Evolutionary conservation across 2,888 invertebrate species (phyloP), one percentile per base, ranked within the genome.

Genomic region (Nemurella pictetii): DNA sequence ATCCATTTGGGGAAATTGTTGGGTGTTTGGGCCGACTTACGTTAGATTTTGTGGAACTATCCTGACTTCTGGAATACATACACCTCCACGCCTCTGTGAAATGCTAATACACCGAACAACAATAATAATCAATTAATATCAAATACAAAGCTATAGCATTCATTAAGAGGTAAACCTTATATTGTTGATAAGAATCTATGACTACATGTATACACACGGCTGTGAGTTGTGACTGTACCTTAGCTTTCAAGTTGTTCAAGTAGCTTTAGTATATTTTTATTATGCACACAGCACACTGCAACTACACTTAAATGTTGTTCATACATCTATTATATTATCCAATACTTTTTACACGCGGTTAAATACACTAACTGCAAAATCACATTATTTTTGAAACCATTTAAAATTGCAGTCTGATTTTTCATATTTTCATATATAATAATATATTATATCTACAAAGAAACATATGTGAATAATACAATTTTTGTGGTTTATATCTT

Each of bases 101-200:
- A 85, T 84, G 85, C 84, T 85, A 85, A 85, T 84, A 85, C 85
- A 84, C 84, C 84, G 84, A 85, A 85, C 84, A 83, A 85, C 83
- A 86, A 86, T 86, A 85, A 86, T 85, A 80, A 84, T 83, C 85
- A 83, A 84, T 84, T 80, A 86, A 80, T 72, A 83, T 86, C 35
- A 86, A 55, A 74, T 85, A 86, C 83, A 80, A 86, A 86, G 86
- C 86, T 12, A 55, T 80, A 84, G 77, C 74, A 36, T 80, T 80
- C 78, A 36, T 84, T 84, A 78, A 77, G 28, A 84, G 78, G 36
- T 78, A 80, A 84, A 84, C 36, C 32, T 74, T 84, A 84, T 83
- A 55, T 35, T 84, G 77, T 74, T 32, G 77, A 81, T 81, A 81
- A 36, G 26, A 35, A 36, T 81, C 80, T 81, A 81, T 81, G 80